A percentile compares a stretch with the other conserved stretches of the same genome.
These are phyloP conservation scores for Colostygia pectinataria DNA, from an alignment of 2,888 invertebrate genomes.

Conservation along the genomic window DNA sequence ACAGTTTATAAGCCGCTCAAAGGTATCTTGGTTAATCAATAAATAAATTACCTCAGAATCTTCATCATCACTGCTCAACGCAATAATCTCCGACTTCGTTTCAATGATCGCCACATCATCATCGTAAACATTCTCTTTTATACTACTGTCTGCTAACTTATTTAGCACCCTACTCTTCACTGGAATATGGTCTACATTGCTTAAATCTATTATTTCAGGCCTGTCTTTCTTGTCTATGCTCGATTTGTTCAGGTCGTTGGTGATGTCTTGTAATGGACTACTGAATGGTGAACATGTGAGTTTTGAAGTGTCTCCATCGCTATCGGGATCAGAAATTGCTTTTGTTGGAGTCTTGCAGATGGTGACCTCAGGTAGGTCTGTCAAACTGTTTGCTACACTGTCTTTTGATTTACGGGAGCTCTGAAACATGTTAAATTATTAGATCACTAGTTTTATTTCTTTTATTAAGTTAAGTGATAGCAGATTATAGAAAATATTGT, in stretches of 20 bases:
- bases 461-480: no score
- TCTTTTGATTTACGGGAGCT: constrained; percentile 29
- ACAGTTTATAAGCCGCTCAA: no score
- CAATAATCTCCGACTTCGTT: constrained; percentile 63
- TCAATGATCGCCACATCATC: constrained; percentile 72
- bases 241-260: constrained; percentile 35
- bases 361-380: constrained; percentile 37
- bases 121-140: constrained; percentile 38
- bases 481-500: no score
- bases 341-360: constrained; percentile 14
- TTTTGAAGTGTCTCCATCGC: constrained; percentile 44
- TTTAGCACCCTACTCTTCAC: constrained; percentile 41
- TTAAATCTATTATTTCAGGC: constrained; percentile 28
- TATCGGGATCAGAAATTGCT: background rate
- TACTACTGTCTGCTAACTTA: constrained; percentile 30
- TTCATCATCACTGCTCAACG: constrained; percentile 75
- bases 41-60: constrained; percentile 48
- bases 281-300: constrained; percentile 64
- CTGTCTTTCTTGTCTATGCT: background rate
- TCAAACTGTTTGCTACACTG: constrained; percentile 40
- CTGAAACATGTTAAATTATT: constrained; percentile 11
- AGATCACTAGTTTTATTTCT: background rate
- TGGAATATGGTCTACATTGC: constrained; percentile 28
- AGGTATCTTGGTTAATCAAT: background rate
- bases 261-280: constrained; percentile 59